Base-by-base conservation (phyloP, 1,140 invertebrate species). In the Gryon sp. region DNA sequence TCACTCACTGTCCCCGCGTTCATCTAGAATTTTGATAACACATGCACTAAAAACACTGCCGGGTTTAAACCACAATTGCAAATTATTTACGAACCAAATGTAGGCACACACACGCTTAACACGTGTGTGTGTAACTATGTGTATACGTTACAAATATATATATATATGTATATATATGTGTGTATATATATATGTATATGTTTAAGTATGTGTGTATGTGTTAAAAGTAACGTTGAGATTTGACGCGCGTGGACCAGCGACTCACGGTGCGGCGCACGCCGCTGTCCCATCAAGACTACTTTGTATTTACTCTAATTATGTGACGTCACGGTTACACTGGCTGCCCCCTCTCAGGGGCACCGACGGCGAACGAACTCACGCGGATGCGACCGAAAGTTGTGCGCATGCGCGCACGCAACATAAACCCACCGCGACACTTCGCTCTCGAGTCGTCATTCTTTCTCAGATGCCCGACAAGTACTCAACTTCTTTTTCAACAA, bases 221-320 rank as follows among this genome's bases (percentile, higher is more conserved):
- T 70, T 77, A 82, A 80, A 63, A 68, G 63, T 63, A 66, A 78
- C 59, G 59, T 66, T 76, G 72, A 82, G 74, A 79, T 90, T 90
- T 88, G 86, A 88, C 82, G 86, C 87, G 86, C 85, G 83, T 87
- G 87, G 84, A 87, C 87, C 77, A 82, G 82, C 83, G 84, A 86
- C 84, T 86, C 79, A 84, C 86, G 89, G 86, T 90, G 85, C 85
- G 87, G 85, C 86, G 88, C 91, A 92, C 91, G 91, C 90, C 90
- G 90, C 91, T 90, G 89, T 90, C 90, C 90, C 89, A 91, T 90
- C 90, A 87, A 88, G 90, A 92, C 91, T 91, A 92, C 91, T 92
- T 92, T 92, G 91, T 93, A 93, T 92, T 93, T 92, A 92, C 91
- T 92, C 91, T 92, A 92, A 93, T 93, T 92, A 92, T 91, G 88